Evolutionary conservation across 2,797 vertebrate species (phyloP), one percentile per base, ranked within the genome.

Genomic region (Hirundo rustica): DNA sequence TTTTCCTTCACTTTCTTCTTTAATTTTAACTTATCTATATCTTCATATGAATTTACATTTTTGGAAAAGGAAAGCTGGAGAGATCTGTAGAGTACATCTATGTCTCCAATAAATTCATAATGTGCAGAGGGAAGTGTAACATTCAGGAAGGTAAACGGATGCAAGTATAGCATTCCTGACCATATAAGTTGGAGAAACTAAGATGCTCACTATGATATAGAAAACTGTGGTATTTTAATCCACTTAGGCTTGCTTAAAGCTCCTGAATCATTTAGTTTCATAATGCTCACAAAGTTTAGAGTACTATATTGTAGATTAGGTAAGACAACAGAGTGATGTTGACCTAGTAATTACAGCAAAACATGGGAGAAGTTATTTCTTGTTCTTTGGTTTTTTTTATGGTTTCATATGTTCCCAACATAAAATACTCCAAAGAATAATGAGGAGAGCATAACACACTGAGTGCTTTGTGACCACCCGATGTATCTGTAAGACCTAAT

Each of bases 401-500:
- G 40, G 50, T 92, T 97, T 94, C 72, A 34, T 25, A 45, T 60
- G 51, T 83, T 85, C 17, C 20, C 5, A 17, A 40, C n/a, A 73
- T 81, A 60, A 82, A 65, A 85, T 88, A 55, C 64, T 90, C n/a
- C 53, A 65, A 45, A 68, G 58, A 93, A 57, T 65, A 72, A 40
- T 64, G 82, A 91, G 95, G 48, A 94, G 9, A 88, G 26, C 62
- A 55, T 38, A 57, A 85, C 72, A 88, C 76, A 57, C 1, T 62
- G 84, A 92, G 73, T 44, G 38, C 57, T 95, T 96, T 95, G 84
- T 78, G 88, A 87, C 42, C 70, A 44, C 45, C 73, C 84, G 72
- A 79, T 10, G 18, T 58, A 58, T 95, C 80, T 89, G 45, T 71
- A 68, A 93, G 92, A 94, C 61, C 76, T 93, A 42, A 77, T 72